Percentiles rank a stretch among this genome's conserved stretches.
phyloP scores from a whole-genome alignment of 2,797 vertebrate species.

The Momotus momota region DNA sequence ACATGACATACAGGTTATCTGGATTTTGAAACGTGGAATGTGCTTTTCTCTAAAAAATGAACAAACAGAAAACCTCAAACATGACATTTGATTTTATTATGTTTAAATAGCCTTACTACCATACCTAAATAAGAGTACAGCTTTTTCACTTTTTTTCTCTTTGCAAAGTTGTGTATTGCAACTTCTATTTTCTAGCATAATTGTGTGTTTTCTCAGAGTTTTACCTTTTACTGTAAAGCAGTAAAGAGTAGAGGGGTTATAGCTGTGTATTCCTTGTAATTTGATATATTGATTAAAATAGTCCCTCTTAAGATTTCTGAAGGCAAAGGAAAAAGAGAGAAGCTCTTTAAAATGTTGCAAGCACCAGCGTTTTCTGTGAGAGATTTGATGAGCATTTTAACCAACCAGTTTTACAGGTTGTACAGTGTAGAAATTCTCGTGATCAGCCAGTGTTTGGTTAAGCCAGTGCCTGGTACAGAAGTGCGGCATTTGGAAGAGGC shows the following conservation, averaged over 20 bases:
- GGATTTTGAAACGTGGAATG: neutral
- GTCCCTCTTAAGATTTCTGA: neutral
- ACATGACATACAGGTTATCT: neutral
- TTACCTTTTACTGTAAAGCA: neutral
- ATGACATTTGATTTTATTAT: neutral
- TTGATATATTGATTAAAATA: neutral
- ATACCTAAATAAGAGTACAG: neutral
- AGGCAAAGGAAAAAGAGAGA: neutral
- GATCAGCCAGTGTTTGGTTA: neutral
- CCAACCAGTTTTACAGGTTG: neutral
- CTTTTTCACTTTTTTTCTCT: neutral
- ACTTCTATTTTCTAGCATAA: neutral
- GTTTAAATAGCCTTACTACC: neutral
- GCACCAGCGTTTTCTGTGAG: accelerated
- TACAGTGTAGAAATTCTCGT: neutral
- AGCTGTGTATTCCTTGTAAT: neutral
- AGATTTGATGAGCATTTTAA: neutral
- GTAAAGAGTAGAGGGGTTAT: neutral
- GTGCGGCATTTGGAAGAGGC: neutral
- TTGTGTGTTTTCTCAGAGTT: neutral
- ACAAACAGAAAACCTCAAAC: neutral
- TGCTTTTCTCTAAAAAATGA: neutral
- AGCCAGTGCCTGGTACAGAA: neutral
- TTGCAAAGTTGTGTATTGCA: neutral
- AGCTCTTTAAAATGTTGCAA: neutral